These are phyloP conservation scores for Eupithecia pulchellata DNA, from an alignment of 2,888 invertebrate species.

Conservation along the genomic window DNA sequence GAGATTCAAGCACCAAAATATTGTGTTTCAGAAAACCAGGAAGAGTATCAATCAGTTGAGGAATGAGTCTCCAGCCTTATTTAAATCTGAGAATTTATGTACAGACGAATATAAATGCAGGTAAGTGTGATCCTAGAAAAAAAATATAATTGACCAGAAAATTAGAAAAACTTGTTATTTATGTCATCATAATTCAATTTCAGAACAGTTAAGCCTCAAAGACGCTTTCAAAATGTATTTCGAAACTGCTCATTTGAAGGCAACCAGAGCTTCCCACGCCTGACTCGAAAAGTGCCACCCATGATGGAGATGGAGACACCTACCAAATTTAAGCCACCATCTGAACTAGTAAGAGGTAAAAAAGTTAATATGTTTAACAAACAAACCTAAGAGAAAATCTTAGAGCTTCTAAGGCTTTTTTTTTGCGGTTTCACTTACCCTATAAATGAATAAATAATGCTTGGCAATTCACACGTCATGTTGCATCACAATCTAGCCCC, in stretches of 20 bases:
- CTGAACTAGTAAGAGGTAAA: conserved; percentile 82
- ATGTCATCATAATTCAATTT: conserved; percentile 31
- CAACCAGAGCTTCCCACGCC: conserved; percentile 87
- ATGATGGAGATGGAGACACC: conserved; percentile 79
- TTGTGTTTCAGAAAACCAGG: conserved; percentile 59
- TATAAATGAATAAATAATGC: background rate
- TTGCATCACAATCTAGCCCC: background rate
- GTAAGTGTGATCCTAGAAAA: conserved; percentile 49
- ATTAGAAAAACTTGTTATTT: background rate
- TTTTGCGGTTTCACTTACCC: too few relatives aligned
- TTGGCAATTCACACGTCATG: background rate
- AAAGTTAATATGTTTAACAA: background rate
- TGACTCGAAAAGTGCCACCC: conserved; percentile 66
- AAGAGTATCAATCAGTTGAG: conserved; percentile 54
- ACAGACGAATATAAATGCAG: conserved; percentile 70
- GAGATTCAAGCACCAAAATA: background rate
- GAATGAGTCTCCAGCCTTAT: conserved; percentile 65
- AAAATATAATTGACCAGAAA: too few relatives aligned
- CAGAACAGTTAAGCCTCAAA: conserved; percentile 70
- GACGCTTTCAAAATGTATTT: conserved; percentile 61
- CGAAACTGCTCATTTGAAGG: conserved; percentile 84
- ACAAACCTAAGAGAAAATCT: background rate
- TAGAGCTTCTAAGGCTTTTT: background rate
- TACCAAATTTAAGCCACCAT: conserved; percentile 70
- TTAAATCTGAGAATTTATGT: conserved; percentile 66